Evolutionary conservation across 92 coral and sea anemone genomes (phyloP).

Genomic region (Plumapathes pennacea): DNA sequence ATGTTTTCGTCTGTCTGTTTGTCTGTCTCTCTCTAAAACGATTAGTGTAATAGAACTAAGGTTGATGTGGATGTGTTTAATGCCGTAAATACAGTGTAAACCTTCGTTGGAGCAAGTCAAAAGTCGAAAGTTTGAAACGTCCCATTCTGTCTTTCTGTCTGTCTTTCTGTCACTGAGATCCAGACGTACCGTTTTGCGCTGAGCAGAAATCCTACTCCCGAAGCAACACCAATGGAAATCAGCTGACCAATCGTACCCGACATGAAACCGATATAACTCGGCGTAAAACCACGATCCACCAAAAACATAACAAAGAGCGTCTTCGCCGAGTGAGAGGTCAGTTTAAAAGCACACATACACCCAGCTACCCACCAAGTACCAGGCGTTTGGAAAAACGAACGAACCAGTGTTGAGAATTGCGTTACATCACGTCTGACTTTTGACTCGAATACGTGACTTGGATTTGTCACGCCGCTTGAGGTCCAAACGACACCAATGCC

Average conservation of each 20-base stretch:
- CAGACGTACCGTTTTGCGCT: constrained; percentile 46
- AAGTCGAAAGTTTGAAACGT: too few species aligned
- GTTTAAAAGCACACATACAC: constrained; percentile 73
- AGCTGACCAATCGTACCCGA: constrained; percentile 83
- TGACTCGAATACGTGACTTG: constrained; percentile 11
- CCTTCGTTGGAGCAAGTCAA: too few species aligned
- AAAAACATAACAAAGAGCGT: constrained; percentile 82
- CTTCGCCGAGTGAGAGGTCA: constrained; percentile 85
- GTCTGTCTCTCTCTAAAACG: too few species aligned
- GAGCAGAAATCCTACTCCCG: constrained; percentile 44
- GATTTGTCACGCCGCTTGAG: not conserved
- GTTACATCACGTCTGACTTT: too few species aligned
- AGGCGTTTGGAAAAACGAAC: constrained; percentile 28
- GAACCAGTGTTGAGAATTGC: too few species aligned
- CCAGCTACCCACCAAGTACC: constrained; percentile 81
- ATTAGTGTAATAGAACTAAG: too few species aligned
- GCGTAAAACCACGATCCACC: constrained; percentile 71
- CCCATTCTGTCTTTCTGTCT: too few species aligned
- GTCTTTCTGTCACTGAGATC: too few species aligned
- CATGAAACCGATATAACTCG: constrained; percentile 65
- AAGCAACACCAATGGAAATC: constrained; percentile 68
- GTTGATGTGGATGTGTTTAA: too few species aligned
- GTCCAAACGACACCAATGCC: not conserved
- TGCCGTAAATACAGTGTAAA: too few species aligned
- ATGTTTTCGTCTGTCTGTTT: too few species aligned